Conservation (phyloP, 2,797 vertebrate genomes). For the Chrosomus eos region DNA sequence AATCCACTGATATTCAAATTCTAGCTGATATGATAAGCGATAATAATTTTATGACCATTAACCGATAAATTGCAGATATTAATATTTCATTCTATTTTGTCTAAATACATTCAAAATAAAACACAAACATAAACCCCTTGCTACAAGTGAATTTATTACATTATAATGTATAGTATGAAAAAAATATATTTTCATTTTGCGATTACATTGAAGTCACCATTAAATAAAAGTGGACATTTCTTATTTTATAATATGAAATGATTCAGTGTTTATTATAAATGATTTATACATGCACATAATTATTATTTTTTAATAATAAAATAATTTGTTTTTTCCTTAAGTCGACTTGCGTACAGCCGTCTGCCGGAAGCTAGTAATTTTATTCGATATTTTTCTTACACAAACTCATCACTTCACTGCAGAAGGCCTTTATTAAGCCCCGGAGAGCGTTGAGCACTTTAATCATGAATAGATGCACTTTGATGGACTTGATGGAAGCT, state of each 20-base stretch:
- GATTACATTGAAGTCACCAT: background rate
- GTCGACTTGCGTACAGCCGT: no score
- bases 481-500: no score
- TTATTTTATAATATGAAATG: no score
- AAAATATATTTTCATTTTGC: background rate
- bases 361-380: no score
- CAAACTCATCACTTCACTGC: no score
- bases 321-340: no score
- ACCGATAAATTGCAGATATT: background rate
- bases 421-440: no score
- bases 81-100: background rate
- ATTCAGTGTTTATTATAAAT: background rate
- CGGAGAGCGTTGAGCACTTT: no score
- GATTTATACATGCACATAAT: background rate
- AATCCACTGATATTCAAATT: background rate
- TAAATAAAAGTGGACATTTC: no score
- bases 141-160: background rate
- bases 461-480: no score
- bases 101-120: background rate
- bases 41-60: background rate
- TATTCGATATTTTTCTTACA: no score
- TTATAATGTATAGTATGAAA: background rate
- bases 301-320: background rate
- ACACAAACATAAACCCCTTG: background rate
- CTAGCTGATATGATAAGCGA: background rate